phyloP scores from a whole-genome alignment of 1,140 invertebrate species.

The Dolichoris vasculosae region DNA sequence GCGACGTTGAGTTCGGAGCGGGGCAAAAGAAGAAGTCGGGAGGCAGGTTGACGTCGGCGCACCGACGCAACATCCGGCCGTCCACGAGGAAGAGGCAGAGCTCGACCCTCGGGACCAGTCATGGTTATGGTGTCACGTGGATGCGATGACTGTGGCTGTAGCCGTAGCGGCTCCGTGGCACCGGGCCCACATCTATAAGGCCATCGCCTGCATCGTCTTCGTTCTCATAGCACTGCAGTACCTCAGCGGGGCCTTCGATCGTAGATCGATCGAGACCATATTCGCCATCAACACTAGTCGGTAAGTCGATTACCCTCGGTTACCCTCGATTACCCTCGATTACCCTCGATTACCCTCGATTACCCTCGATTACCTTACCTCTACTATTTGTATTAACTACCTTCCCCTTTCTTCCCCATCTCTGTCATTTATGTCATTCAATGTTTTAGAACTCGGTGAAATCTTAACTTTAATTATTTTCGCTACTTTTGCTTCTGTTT shows the following conservation, averaged over 20 bases:
- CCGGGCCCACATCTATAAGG: slow-evolving; percentile 73
- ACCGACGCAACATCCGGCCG: background rate
- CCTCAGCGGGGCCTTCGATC: slow-evolving; percentile 71
- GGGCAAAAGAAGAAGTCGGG: background rate
- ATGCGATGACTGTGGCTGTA: slow-evolving; percentile 54
- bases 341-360: too few relatives aligned
- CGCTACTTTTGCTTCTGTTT: too few relatives aligned
- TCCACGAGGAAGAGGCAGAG: background rate
- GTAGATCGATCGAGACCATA: slow-evolving; percentile 71
- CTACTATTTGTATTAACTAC: too few relatives aligned
- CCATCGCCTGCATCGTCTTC: slow-evolving; percentile 69
- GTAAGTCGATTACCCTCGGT: slow-evolving; percentile 49
- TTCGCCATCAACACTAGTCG: slow-evolving; percentile 72
- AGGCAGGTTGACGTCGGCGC: background rate
- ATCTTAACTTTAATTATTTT: too few relatives aligned
- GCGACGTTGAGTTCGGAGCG: background rate
- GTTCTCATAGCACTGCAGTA: slow-evolving; percentile 73
- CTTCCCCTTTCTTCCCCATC: too few relatives aligned
- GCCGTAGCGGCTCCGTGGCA: slow-evolving; percentile 72
- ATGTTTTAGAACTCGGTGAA: too few relatives aligned
- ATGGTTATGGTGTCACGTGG: slow-evolving; percentile 46
- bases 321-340: too few relatives aligned
- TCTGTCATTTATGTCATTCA: too few relatives aligned
- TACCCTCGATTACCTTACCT: too few relatives aligned
- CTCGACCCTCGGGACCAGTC: background rate